phyloP scores from a whole-genome alignment of 2,113 vertebrate genomes.

The Archocentrus centrarchus region DNA sequence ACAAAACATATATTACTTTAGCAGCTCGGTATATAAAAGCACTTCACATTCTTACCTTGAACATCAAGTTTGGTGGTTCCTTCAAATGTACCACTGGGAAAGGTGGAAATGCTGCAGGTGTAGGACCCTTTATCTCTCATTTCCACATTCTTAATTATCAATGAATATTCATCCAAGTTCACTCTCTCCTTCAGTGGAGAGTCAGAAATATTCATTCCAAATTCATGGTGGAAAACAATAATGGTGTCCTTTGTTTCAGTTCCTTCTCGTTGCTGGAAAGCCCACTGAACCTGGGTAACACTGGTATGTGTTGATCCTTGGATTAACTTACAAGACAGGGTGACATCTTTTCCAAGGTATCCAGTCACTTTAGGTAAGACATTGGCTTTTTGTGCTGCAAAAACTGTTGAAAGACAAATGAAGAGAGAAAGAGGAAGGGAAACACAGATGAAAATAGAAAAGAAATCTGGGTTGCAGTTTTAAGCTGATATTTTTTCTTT shows the following conservation, averaged over 20 bases:
- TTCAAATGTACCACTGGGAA: slow-evolving; percentile 68
- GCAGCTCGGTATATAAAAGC: not conserved
- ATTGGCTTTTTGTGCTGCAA: slow-evolving; percentile 41
- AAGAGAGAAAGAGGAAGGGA: rapidly evolving
- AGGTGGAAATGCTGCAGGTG: slow-evolving; percentile 73
- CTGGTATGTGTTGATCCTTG: rapidly evolving
- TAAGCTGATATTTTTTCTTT: not conserved
- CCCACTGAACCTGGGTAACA: slow-evolving; percentile 66
- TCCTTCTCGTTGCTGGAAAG: not conserved
- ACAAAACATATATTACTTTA: not conserved
- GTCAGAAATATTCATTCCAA: slow-evolving; percentile 34
- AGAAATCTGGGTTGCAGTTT: not conserved
- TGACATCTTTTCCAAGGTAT: slow-evolving; percentile 63
- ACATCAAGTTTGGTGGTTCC: slow-evolving; percentile 67
- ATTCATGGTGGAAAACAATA: slow-evolving; percentile 2
- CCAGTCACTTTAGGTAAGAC: slow-evolving; percentile 58
- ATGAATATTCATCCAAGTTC: slow-evolving; percentile 45
- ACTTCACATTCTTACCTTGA: slow-evolving; percentile 68
- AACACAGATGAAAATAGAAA: not conserved
- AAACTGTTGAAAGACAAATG: slow-evolving; percentile 24
- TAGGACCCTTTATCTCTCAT: slow-evolving; percentile 78
- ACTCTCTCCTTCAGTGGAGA: slow-evolving; percentile 47
- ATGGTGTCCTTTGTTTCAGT: not conserved
- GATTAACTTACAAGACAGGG: slow-evolving; percentile 70
- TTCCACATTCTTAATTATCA: slow-evolving; percentile 68